phyloP scores from a whole-genome alignment of 2,888 invertebrate genomes.

The Mesorhabditis spiculigera region DNA sequence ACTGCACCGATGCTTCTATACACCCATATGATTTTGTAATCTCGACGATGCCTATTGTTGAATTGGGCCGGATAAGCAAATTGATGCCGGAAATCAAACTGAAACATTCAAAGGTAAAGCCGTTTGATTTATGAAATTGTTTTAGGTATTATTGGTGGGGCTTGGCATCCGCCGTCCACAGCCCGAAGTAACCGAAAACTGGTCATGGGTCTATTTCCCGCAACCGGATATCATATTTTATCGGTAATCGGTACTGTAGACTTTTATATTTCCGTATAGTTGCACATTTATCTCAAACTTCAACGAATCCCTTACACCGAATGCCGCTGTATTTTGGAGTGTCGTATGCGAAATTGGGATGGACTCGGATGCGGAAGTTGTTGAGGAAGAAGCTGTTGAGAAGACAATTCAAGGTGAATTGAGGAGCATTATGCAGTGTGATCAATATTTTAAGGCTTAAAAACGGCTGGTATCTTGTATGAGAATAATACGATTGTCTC shows the following conservation, averaged over 20 bases:
- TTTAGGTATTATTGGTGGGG: constrained; percentile 36
- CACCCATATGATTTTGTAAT: constrained; percentile 27
- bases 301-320: constrained; percentile 37
- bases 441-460: constrained; percentile 24
- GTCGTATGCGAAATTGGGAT: constrained; percentile 45
- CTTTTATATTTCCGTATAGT: constrained; percentile 13
- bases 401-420: constrained; percentile 25
- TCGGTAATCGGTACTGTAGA: constrained; percentile 7
- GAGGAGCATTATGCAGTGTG: constrained; percentile 8
- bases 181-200: constrained; percentile 23
- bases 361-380: constrained; percentile 19
- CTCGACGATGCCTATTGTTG: constrained; percentile 45
- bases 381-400: constrained; percentile 21
- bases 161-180: constrained; percentile 37
- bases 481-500: constrained; percentile 20
- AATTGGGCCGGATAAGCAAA: constrained; percentile 24
- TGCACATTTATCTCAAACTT: constrained; percentile 50
- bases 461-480: constrained; percentile 22
- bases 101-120: constrained; percentile 30
- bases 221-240: constrained; percentile 33
- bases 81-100: constrained; percentile 22
- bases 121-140: background rate
- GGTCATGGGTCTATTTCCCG: constrained; percentile 45
- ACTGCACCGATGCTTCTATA: constrained; percentile 6
- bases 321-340: constrained; percentile 37